Percentiles rank a stretch among this genome's conserved stretches.
Evolutionary conservation across 2,888 invertebrate species (phyloP).

Genomic region (Norana najaformis): DNA sequence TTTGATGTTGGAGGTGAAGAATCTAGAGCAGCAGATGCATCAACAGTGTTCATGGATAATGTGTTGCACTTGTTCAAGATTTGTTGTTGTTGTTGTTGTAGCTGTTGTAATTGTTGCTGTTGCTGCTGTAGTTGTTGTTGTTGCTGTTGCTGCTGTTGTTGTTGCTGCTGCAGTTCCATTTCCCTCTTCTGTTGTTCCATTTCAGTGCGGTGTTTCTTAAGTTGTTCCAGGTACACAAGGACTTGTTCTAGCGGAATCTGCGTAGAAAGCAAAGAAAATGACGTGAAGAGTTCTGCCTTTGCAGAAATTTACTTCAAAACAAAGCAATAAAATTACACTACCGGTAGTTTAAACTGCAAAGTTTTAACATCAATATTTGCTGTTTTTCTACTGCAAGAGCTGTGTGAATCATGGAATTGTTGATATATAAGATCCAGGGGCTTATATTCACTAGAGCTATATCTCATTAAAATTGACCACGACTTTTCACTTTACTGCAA

Average conservation of each 20-base stretch:
- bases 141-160: not conserved
- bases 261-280: not conserved
- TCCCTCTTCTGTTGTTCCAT: conserved; percentile 18
- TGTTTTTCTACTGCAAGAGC: not conserved
- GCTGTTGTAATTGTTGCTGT: not conserved
- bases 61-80: not conserved
- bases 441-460: not conserved
- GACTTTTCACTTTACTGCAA: no score
- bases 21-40: not conserved
- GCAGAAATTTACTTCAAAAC: not conserved
- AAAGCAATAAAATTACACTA: not conserved
- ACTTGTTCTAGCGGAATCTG: conserved; percentile 41
- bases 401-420: not conserved
- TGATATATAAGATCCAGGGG: not conserved
- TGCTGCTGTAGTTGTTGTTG: not conserved
- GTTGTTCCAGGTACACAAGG: conserved; percentile 37
- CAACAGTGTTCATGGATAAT: not conserved
- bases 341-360: not conserved
- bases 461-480: not conserved
- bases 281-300: not conserved
- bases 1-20: not conserved
- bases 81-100: not conserved
- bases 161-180: not conserved
- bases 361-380: not conserved
- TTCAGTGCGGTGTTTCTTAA: conserved; percentile 19